These are phyloP conservation scores for Busseola fusca DNA, from an alignment of 2,888 invertebrate genomes.

Conservation along the genomic window DNA sequence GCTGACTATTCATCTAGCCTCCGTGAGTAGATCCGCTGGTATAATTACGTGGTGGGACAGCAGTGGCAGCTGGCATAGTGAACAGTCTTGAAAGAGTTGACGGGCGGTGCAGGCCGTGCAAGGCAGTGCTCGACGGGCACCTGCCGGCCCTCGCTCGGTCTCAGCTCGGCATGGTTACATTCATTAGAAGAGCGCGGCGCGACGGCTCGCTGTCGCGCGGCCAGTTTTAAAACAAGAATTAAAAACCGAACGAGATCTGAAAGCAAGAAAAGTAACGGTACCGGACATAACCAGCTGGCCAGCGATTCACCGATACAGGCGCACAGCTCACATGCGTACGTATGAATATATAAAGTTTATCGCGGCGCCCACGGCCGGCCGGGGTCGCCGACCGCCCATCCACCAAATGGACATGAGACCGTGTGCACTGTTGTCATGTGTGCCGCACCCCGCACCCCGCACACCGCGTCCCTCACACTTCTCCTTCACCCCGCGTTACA, in stretches of 20 bases:
- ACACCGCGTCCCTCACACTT: constrained; percentile 9
- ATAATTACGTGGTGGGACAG: neutral
- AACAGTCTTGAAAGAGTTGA: neutral
- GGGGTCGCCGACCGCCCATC: constrained; percentile 65
- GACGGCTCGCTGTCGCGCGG: constrained; percentile 54
- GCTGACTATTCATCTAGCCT: neutral
- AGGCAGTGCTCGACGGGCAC: constrained; percentile 28
- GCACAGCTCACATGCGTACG: constrained; percentile 53
- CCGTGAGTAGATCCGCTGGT: neutral
- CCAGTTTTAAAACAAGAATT: constrained; percentile 73
- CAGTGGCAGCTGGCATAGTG: neutral
- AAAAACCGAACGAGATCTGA: constrained; percentile 75
- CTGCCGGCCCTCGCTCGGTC: constrained; percentile 9
- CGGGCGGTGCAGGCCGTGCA: neutral
- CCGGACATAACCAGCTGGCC: constrained; percentile 69
- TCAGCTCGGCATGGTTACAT: constrained; percentile 41
- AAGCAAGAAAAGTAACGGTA: constrained; percentile 78
- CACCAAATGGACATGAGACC: constrained; percentile 66
- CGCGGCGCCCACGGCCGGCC: constrained; percentile 59
- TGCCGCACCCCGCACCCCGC: constrained; percentile 31
- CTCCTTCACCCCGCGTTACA: constrained; percentile 10
- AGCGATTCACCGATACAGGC: constrained; percentile 55
- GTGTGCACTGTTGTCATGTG: constrained; percentile 65
- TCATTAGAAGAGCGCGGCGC: constrained; percentile 59
- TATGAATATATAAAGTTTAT: constrained; percentile 65